phyloP scores from a whole-genome alignment of 2,113 vertebrate genomes.

The Cricetomys ansorgei region DNA sequence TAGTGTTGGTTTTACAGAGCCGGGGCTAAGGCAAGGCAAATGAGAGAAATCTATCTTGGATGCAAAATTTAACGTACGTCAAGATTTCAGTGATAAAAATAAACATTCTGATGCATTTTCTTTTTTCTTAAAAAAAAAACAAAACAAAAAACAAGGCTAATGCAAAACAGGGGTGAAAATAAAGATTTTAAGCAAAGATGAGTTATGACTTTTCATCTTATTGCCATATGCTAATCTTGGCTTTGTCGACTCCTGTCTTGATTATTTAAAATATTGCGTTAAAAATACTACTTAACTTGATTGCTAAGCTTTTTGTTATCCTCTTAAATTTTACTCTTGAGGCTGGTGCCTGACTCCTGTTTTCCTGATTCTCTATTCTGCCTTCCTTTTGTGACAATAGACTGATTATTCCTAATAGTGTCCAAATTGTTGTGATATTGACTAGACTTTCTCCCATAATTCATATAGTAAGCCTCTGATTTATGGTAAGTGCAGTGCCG shows the following conservation, averaged over 20 bases:
- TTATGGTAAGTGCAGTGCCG: neutral
- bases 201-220: neutral
- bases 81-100: neutral
- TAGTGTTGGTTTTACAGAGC: neutral
- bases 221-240: neutral
- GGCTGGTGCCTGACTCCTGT: neutral
- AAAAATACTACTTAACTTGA: neutral
- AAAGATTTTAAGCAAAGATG: neutral
- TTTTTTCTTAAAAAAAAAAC: neutral
- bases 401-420: neutral
- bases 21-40: neutral
- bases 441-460: neutral
- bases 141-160: neutral
- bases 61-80: neutral
- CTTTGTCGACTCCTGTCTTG: neutral
- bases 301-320: neutral
- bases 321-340: neutral
- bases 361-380: neutral
- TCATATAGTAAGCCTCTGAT: neutral
- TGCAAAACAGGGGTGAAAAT: neutral
- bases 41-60: neutral
- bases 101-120: neutral
- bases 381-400: neutral
- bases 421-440: neutral
- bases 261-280: constrained; percentile 33